Conservation (phyloP, 2,888 invertebrate genomes). For the Drosophila mettleri region DNA sequence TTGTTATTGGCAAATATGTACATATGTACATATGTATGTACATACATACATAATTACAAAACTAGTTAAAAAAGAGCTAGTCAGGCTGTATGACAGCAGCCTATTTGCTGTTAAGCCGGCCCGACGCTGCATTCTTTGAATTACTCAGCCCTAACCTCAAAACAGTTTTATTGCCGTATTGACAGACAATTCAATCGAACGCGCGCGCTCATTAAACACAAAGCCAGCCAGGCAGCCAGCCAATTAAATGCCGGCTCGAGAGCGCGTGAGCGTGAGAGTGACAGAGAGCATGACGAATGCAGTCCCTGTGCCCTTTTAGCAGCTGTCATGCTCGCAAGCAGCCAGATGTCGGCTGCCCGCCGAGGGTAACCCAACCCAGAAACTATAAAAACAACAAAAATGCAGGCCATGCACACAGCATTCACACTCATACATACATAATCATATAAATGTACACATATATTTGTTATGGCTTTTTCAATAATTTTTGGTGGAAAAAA, state of each 20-base stretch:
- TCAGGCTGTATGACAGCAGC: conserved; percentile 2
- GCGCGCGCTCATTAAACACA: conserved; percentile 46
- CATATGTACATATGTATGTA: too few species aligned
- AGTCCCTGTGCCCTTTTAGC: conserved; percentile 60
- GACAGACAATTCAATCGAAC: conserved; percentile 70
- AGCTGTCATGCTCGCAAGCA: conserved; percentile 56
- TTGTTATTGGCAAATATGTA: conserved; percentile 33
- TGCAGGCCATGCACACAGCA: conserved; percentile 24
- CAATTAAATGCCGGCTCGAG: conserved; percentile 49
- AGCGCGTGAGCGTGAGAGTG: conserved; percentile 2
- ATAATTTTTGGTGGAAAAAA: conserved; percentile 58
- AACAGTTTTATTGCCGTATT: conserved; percentile 58
- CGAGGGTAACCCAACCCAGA: conserved; percentile 58
- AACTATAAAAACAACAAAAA: conserved; percentile 64
- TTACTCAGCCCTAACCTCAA: conserved; percentile 49
- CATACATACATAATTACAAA: conserved; percentile 33
- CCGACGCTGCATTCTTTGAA: conserved; percentile 29
- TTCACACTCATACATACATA: neutral
- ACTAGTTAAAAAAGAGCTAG: neutral
- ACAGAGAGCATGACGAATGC: conserved; percentile 18
- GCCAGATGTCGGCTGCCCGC: conserved; percentile 63
- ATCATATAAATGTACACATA: neutral
- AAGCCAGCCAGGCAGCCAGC: conserved; percentile 43
- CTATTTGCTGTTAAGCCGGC: conserved; percentile 3
- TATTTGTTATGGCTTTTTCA: conserved; percentile 72